Percentiles rank a stretch among this genome's conserved stretches.
These are phyloP conservation scores for Zaprionus africanus DNA, from an alignment of 1,140 invertebrate species.

Conservation along the genomic window DNA sequence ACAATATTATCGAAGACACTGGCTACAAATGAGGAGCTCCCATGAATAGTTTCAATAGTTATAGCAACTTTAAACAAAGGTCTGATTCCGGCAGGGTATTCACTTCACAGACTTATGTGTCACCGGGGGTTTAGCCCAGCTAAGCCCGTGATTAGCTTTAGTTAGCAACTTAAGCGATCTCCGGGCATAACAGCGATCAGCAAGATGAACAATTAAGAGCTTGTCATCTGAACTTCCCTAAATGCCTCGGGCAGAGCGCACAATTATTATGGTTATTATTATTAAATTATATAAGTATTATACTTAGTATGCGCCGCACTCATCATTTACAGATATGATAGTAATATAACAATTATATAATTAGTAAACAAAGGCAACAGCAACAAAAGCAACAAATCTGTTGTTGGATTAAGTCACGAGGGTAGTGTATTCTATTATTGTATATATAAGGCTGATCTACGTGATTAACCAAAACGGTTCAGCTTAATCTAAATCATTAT, in stretches of 20 bases:
- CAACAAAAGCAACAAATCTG: background rate
- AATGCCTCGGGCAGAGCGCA: background rate
- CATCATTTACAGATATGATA: constrained; percentile 2
- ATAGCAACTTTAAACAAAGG: background rate
- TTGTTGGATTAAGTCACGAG: background rate
- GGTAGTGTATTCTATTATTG: too few species aligned
- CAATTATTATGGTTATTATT: constrained; percentile 8
- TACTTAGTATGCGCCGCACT: background rate
- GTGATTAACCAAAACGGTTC: too few species aligned
- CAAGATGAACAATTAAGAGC: constrained; percentile 5
- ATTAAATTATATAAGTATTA: constrained; percentile 6
- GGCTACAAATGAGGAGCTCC: too few species aligned
- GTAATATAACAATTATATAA: constrained; percentile 6
- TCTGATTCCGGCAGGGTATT: background rate
- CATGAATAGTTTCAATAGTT: background rate
- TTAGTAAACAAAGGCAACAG: background rate
- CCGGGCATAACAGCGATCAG: background rate
- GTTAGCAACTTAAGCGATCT: background rate
- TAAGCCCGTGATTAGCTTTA: background rate
- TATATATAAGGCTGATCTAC: too few species aligned
- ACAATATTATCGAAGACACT: too few species aligned
- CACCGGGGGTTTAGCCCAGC: background rate
- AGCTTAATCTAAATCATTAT: too few species aligned
- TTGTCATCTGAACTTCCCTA: constrained; percentile 10
- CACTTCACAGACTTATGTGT: background rate